phyloP scores from a whole-genome alignment of 2,888 invertebrate species.

The Lepidocyrtoides sp. region DNA sequence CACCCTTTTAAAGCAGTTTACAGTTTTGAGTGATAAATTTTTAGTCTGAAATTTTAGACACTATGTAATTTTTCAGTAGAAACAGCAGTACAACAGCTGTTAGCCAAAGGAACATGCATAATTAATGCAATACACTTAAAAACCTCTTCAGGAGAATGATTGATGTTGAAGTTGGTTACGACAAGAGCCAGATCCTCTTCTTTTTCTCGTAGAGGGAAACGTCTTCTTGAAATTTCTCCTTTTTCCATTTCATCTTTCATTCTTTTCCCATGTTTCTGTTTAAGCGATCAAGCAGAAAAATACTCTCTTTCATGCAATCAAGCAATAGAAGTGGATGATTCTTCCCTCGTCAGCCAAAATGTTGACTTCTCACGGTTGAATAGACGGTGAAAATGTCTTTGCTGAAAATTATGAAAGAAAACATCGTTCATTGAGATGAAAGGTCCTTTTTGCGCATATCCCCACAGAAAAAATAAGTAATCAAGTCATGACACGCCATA shows the following conservation, averaged over 20 bases:
- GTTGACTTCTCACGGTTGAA: background rate
- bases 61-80: too few relatives aligned
- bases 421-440: too few relatives aligned
- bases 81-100: constrained; percentile 3
- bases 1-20: too few relatives aligned
- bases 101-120: constrained; percentile 19
- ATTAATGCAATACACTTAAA: constrained; percentile 58
- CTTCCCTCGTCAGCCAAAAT: background rate
- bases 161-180: background rate
- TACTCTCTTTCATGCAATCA: background rate
- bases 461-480: too few relatives aligned
- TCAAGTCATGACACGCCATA: too few relatives aligned
- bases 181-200: background rate
- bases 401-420: background rate
- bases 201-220: background rate
- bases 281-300: too few relatives aligned
- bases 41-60: too few relatives aligned
- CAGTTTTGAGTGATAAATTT: too few relatives aligned
- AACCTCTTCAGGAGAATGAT: constrained; percentile 35
- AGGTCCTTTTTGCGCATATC: too few relatives aligned
- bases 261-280: background rate
- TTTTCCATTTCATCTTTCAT: background rate
- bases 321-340: background rate
- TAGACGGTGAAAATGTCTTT: background rate
- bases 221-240: background rate